A percentile compares a stretch with the other conserved stretches of the same genome.
Evolutionary conservation across 2,888 invertebrate species (phyloP).

Genomic region (Zele albiditarsus): DNA sequence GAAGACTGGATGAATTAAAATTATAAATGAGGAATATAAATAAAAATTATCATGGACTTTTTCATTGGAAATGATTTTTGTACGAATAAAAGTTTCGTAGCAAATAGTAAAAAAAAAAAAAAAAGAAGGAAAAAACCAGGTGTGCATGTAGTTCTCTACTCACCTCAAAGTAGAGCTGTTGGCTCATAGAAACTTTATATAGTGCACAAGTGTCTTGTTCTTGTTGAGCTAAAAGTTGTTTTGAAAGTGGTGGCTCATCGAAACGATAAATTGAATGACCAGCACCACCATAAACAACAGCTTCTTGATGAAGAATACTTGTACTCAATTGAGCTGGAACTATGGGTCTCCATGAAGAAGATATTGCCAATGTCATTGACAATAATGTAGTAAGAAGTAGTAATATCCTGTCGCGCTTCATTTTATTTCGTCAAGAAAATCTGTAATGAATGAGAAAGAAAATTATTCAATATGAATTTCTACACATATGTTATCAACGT

Average conservation of each 20-base stretch:
- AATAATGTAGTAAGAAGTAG: slow-evolving; percentile 47
- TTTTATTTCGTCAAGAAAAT: slow-evolving; percentile 27
- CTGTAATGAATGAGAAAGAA: background rate
- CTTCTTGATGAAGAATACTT: slow-evolving; percentile 61
- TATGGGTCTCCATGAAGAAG: slow-evolving; percentile 64
- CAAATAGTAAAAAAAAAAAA: background rate
- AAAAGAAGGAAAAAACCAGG: background rate
- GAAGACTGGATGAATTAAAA: no score
- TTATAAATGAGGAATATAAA: no score
- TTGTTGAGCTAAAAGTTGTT: slow-evolving; percentile 54
- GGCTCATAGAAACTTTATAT: slow-evolving; percentile 81
- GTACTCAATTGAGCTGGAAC: slow-evolving; percentile 53
- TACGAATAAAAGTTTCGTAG: no score
- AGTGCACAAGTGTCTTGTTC: slow-evolving; percentile 78
- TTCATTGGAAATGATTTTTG: no score
- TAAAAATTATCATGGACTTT: no score
- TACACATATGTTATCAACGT: no score
- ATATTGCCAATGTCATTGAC: slow-evolving; percentile 51
- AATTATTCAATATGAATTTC: background rate
- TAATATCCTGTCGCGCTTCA: slow-evolving; percentile 44
- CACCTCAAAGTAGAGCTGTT: slow-evolving; percentile 77
- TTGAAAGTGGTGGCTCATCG: slow-evolving; percentile 51
- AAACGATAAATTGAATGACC: slow-evolving; percentile 50
- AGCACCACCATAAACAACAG: slow-evolving; percentile 53
- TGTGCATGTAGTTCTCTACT: slow-evolving; percentile 31